Conservation (phyloP, 2,888 invertebrate genomes). For the Beris chalybata region DNA sequence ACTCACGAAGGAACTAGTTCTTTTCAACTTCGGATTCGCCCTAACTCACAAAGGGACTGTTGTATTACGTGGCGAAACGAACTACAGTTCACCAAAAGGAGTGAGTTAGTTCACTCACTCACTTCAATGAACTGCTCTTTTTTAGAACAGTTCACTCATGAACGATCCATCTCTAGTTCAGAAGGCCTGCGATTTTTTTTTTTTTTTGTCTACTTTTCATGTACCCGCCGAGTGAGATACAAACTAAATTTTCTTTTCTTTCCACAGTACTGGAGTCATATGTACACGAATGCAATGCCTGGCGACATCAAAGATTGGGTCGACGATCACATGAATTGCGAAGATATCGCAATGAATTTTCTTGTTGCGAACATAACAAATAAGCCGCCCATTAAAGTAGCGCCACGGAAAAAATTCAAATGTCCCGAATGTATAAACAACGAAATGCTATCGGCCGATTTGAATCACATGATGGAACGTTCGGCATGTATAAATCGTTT, state of each 20-base stretch:
- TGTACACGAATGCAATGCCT: conserved; percentile 89
- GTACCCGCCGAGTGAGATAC: too few relatives aligned
- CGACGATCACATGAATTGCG: conserved; percentile 95
- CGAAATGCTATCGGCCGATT: conserved; percentile 91
- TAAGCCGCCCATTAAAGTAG: conserved; percentile 92
- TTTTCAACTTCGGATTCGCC: too few relatives aligned
- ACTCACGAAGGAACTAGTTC: too few relatives aligned
- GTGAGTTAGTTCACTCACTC: too few relatives aligned
- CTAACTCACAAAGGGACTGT: too few relatives aligned
- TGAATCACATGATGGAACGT: conserved; percentile 89
- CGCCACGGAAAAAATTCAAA: conserved; percentile 95
- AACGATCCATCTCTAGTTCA: too few relatives aligned
- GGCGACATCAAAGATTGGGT: conserved; percentile 84
- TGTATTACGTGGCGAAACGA: too few relatives aligned
- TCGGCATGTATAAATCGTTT: conserved; percentile 86
- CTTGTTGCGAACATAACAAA: conserved; percentile 90
- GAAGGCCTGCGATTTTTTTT: too few relatives aligned
- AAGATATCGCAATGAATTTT: conserved; percentile 98
- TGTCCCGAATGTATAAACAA: conserved; percentile 93
- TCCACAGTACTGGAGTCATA: conserved; percentile 83
- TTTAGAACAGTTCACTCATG: too few relatives aligned
- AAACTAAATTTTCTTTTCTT: conserved; percentile 32
- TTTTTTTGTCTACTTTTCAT: too few relatives aligned
- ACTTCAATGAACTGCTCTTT: too few relatives aligned
- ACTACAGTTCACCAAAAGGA: too few relatives aligned